Percentiles rank a stretch among this genome's conserved stretches.
phyloP scores from a whole-genome alignment of 2,888 invertebrate genomes.

The Suillia variegata region DNA sequence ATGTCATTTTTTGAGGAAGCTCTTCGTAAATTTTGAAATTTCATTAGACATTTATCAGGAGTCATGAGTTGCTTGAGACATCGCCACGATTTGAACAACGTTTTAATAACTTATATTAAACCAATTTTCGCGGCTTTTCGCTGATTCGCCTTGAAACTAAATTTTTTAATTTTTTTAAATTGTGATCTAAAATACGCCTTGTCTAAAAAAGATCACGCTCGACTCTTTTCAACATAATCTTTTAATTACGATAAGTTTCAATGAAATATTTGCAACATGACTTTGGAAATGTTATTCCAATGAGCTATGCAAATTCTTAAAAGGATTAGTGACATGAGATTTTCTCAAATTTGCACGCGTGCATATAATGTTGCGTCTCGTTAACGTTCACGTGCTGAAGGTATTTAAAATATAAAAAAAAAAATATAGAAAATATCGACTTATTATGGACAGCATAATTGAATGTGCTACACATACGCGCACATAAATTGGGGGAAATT shows the following conservation, averaged over 20 bases:
- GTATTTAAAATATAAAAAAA: background rate
- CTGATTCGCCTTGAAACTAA: no score
- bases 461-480: background rate
- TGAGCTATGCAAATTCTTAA: background rate
- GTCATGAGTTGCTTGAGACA: no score
- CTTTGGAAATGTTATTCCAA: slow-evolving; percentile 6
- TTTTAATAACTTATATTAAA: no score
- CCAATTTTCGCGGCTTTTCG: no score
- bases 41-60: no score
- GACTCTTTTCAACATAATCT: background rate
- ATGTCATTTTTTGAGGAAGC: no score
- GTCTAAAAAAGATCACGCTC: no score
- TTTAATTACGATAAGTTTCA: background rate
- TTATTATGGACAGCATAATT: background rate
- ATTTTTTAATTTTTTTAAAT: no score
- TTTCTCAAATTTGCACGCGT: background rate
- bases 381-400: background rate
- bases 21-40: no score
- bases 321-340: slow-evolving; percentile 1
- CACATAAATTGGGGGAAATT: slow-evolving; percentile 25
- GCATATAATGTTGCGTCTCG: background rate
- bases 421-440: no score
- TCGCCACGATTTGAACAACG: no score
- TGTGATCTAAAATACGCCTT: no score
- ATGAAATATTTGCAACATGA: background rate